These are phyloP conservation scores for Pygmarrhopalites habei DNA, from an alignment of 1,140 invertebrate genomes.

Conservation along the genomic window DNA sequence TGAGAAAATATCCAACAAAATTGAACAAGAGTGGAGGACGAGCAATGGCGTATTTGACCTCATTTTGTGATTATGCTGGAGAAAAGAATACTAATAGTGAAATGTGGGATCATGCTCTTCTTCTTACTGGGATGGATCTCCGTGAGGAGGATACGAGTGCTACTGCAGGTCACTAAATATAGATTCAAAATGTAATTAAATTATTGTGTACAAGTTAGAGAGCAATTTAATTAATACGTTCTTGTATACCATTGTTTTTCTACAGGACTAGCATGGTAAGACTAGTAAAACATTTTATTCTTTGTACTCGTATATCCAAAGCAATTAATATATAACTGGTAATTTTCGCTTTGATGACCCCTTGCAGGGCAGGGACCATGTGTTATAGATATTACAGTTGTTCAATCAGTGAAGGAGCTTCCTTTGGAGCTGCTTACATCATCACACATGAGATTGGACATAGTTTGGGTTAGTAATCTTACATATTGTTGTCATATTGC, in stretches of 20 bases:
- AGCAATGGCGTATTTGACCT: slow-evolving; percentile 43
- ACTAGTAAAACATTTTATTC: too few species aligned
- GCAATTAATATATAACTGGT: slow-evolving; percentile 13
- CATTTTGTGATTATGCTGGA: slow-evolving; percentile 44
- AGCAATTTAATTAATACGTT: too few species aligned
- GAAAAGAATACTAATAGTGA: slow-evolving; percentile 39
- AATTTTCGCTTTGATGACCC: too few species aligned
- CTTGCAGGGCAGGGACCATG: slow-evolving; percentile 44
- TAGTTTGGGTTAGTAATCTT: too few species aligned
- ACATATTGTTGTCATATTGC: too few species aligned
- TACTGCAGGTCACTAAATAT: slow-evolving; percentile 26
- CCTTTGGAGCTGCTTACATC: slow-evolving; percentile 43
- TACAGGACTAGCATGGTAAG: slow-evolving; percentile 4
- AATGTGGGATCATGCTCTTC: slow-evolving; percentile 43
- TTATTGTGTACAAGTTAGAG: too few species aligned
- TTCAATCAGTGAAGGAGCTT: slow-evolving; percentile 41
- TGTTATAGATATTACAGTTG: slow-evolving; percentile 43
- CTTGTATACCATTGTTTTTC: not conserved
- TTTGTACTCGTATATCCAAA: not conserved
- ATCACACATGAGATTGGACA: slow-evolving; percentile 44
- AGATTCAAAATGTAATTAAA: not conserved
- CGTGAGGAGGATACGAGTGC: slow-evolving; percentile 21
- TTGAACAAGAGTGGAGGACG: slow-evolving; percentile 35
- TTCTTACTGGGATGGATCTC: slow-evolving; percentile 41
- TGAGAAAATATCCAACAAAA: slow-evolving; percentile 40